Conservation (phyloP, 2,797 vertebrate genomes). For the Tamandua tetradactyla region DNA sequence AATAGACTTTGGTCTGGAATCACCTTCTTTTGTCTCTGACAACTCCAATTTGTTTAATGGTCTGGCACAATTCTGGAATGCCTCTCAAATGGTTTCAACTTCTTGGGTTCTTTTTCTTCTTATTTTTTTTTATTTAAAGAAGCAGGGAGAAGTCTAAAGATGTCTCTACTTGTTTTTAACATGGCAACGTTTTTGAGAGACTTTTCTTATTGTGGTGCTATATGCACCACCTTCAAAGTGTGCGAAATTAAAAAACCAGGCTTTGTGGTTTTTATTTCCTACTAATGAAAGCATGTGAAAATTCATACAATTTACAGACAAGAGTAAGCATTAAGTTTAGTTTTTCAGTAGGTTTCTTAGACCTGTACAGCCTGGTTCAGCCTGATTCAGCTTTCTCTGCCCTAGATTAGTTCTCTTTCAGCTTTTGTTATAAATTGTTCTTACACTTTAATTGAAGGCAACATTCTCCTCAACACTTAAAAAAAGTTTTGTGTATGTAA, state of each 20-base stretch:
- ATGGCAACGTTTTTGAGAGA: neutral
- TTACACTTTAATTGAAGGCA: neutral
- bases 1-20: neutral
- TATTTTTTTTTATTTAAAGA: neutral
- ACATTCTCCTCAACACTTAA: slow-evolving; percentile 32
- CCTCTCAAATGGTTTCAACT: neutral
- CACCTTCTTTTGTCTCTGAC: neutral
- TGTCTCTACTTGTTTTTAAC: neutral
- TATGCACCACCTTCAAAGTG: neutral
- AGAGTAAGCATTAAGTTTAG: neutral
- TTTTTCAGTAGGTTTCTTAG: slow-evolving; percentile 44
- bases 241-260: neutral
- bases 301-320: neutral
- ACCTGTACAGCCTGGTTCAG: neutral
- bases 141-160: neutral
- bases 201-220: neutral
- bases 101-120: too few relatives aligned
- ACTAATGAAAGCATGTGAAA: neutral
- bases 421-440: slow-evolving; percentile 60
- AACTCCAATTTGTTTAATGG: neutral
- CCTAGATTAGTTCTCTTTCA: slow-evolving; percentile 55
- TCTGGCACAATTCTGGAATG: neutral
- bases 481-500: slow-evolving; percentile 61
- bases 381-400: slow-evolving; percentile 30
- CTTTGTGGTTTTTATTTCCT: neutral